Evolutionary conservation across 2,113 vertebrate species (phyloP), one percentile per base, ranked within the genome.

Genomic region (Microcebus griseorufus): DNA sequence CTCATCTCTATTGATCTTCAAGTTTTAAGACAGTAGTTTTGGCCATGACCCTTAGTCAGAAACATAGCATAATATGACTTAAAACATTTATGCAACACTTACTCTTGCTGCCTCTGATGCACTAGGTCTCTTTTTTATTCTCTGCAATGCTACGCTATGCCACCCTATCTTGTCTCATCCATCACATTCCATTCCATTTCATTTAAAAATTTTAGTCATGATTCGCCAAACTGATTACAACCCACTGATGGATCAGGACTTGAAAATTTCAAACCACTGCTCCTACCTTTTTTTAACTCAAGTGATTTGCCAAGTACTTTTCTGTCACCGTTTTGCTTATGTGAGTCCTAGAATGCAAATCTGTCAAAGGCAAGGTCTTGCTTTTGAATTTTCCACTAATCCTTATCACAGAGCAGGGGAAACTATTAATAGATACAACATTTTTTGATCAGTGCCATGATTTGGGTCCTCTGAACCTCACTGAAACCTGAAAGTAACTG

Each of bases 151-250:
- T 34, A 4, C 32, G 17, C 32, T 37, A 2, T 53, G 32, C 25
- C 32, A 32, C 17, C 25, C 51, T n/a, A 20, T 27, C 34, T 88
- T 58, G 9, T 75, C 22, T 17, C 48, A 42, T 42, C 14, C 2
- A 16, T 73, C n/a, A 25, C 20, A 64, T 27, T 23, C 60, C 25
- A 6, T 64, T 39, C 37, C 60, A 51, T 86, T 80, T 86, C 11
- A 51, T 90, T 53, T 70, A 70, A 65, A 76, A 25, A 90, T 67
- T 86, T 86, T 29, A 51, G 75, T 90, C 89, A 86, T 72, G 80
- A 78, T 75, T 90, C 60, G 12, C 60, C 64, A 34, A 58, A 60
- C 39, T 67, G 80, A 95, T 80, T 80, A 90, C 39, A 84, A 48
- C 45, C 55, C 18, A 42, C 53, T 32, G 27, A 29, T 69, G 18